A percentile compares a stretch with the other conserved stretches of the same genome.
These are phyloP conservation scores for Drosophila phalerata DNA, from an alignment of 2,888 invertebrate genomes.

Conservation along the genomic window DNA sequence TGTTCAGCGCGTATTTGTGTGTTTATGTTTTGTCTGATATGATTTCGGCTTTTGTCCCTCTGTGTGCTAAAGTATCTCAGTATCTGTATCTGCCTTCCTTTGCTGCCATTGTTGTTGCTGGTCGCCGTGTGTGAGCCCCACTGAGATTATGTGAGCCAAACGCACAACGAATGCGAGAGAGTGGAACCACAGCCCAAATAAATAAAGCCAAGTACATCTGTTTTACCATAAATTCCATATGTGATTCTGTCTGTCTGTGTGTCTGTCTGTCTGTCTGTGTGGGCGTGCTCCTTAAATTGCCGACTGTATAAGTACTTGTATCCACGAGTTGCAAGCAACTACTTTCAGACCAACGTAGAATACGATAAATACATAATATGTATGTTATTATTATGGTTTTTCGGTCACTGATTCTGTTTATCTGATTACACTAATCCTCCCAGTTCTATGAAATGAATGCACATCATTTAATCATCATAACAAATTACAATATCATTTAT, in stretches of 20 bases:
- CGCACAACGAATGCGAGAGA: slow-evolving; percentile 33
- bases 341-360: not conserved
- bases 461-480: not conserved
- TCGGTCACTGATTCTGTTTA: slow-evolving; percentile 35
- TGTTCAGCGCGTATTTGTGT: slow-evolving; percentile 65
- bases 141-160: slow-evolving; percentile 64
- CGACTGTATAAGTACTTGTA: slow-evolving; percentile 32
- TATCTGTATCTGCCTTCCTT: slow-evolving; percentile 29
- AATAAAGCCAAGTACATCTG: slow-evolving; percentile 80
- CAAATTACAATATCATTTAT: not conserved
- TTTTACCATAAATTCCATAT: slow-evolving; percentile 76
- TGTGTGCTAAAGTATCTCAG: slow-evolving; percentile 36
- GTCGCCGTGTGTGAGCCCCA: slow-evolving; percentile 47
- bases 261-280: slow-evolving; percentile 23
- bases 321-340: slow-evolving; percentile 16
- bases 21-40: slow-evolving; percentile 78
- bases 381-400: slow-evolving; percentile 11
- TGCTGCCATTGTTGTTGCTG: slow-evolving; percentile 19
- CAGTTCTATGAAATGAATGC: slow-evolving; percentile 1
- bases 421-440: slow-evolving; percentile 21
- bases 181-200: slow-evolving; percentile 48
- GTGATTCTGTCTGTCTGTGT: slow-evolving; percentile 23
- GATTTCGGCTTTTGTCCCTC: slow-evolving; percentile 72
- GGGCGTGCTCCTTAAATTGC: slow-evolving; percentile 55
- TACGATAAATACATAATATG: too few relatives aligned